Evolutionary conservation across 2,113 vertebrate genomes (phyloP), one percentile per base, ranked within the genome.

Genomic region (Myrmecobius fasciatus): DNA sequence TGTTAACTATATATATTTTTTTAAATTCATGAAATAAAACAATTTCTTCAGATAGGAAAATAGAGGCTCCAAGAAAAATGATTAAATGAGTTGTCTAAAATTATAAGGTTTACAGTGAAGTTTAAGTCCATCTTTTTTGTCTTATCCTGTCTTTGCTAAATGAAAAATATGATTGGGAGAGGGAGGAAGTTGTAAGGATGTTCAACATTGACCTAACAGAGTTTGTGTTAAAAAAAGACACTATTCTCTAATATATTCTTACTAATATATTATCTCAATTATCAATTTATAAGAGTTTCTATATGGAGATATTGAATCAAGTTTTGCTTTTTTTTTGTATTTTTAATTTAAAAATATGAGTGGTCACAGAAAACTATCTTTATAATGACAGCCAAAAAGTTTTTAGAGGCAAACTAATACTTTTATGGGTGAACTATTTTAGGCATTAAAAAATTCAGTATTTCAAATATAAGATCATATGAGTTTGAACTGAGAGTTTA

Each of bases 121-220:
- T 0, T 0, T 28, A 22, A 89, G 0, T 0, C 8, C 47, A 67
- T 36, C 10, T 31, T 36, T 24, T 14, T 22, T 17, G 8, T 22
- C 10, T 75, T 3, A 31, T 60, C 3, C 31, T 36, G 60, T 67
- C 60, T 31, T 75, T 20, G 60, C 20, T 75, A 75, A 75, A 7
- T 43, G n/a, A 43, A 83, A 83, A 83, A 43, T 43, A 17, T 67
- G 12, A 36, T 36, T 67, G 31, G 0, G 56, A 2, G 28, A 3
- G 8, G 28, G 56, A 28, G 5, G 31, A 14, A 3, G 56, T 31
- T 31, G 1, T 67, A 36, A 60, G 60, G 1, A 14, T 14, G 60
- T 17, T 67, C 3, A 67, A 14, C 60, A 67, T 3, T 67, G 31
- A 36, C 4, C 12, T 17, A 67, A 12, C 17, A 3, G 17, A 36